Evolutionary conservation across 1,140 invertebrate genomes (phyloP).

Genomic region (Calephelis virginiensis): DNA sequence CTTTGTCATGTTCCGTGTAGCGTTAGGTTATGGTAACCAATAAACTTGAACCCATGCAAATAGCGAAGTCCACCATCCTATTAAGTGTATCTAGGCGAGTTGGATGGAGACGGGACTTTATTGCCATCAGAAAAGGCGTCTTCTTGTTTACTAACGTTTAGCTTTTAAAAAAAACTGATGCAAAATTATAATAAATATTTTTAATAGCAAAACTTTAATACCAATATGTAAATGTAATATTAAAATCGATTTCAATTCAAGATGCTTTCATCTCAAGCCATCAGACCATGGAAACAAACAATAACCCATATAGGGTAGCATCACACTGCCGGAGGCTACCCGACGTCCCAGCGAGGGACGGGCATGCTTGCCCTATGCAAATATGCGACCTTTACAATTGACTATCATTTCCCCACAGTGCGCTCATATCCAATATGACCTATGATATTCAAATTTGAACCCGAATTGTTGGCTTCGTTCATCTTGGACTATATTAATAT

Average conservation of each 20-base stretch:
- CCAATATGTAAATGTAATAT: too few species aligned
- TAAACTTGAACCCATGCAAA: too few species aligned
- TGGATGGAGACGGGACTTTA: too few species aligned
- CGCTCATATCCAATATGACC: constrained; percentile 31
- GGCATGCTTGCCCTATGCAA: constrained; percentile 45
- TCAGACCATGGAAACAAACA: constrained; percentile 27
- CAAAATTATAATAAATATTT: too few species aligned
- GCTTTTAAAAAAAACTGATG: too few species aligned
- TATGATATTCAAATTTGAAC: constrained; percentile 29
- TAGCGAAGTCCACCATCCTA: too few species aligned
- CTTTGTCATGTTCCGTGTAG: too few species aligned
- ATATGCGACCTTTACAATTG: constrained; percentile 45
- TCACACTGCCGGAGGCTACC: constrained; percentile 35
- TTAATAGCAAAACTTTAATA: too few species aligned
- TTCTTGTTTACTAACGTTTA: too few species aligned
- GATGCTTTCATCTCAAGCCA: background rate
- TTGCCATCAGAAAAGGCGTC: too few species aligned
- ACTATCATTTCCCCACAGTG: constrained; percentile 34
- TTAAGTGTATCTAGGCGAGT: too few species aligned
- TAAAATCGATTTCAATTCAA: background rate
- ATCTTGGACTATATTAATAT: constrained; percentile 6
- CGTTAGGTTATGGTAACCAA: too few species aligned
- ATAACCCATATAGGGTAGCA: constrained; percentile 34
- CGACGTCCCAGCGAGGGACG: constrained; percentile 26
- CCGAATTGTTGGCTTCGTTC: constrained; percentile 23